These are phyloP conservation scores for Cosmia trapezina DNA, from an alignment of 2,888 invertebrate species.

Conservation along the genomic window DNA sequence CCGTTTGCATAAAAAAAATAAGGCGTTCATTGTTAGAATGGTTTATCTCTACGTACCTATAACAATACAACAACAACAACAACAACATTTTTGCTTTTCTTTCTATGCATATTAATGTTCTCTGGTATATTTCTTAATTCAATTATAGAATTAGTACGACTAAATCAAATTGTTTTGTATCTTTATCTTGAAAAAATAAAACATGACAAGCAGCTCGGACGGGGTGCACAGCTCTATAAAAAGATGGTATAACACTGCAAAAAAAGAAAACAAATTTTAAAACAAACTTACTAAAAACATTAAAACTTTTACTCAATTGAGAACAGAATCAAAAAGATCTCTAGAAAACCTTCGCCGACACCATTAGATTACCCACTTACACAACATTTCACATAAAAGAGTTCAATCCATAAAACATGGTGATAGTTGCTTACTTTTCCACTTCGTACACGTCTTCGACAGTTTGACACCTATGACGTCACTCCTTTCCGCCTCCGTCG, in stretches of 20 bases:
- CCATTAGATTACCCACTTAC: conserved; percentile 1
- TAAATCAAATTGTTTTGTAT: background rate
- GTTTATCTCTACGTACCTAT: too few relatives aligned
- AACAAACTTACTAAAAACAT: background rate
- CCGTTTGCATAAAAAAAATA: too few relatives aligned
- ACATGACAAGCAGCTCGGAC: too few relatives aligned
- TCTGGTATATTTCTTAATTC: background rate
- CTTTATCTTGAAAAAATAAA: background rate
- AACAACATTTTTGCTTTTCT: too few relatives aligned
- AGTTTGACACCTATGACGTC: conserved; percentile 61
- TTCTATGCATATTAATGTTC: background rate
- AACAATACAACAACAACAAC: too few relatives aligned
- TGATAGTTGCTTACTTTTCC: conserved; percentile 54
- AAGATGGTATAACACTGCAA: background rate
- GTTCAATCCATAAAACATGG: conserved; percentile 37
- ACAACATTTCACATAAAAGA: conserved; percentile 19
- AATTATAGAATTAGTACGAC: too few relatives aligned
- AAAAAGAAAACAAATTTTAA: background rate
- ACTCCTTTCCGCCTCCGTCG: conserved; percentile 40
- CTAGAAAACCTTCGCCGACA: too few relatives aligned
- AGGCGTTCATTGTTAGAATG: too few relatives aligned
- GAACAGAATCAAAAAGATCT: background rate
- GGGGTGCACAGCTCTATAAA: background rate
- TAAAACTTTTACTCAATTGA: background rate
- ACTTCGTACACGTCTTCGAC: conserved; percentile 51